phyloP scores from a whole-genome alignment of 2,797 vertebrate genomes.

The Chrosomus eos region DNA sequence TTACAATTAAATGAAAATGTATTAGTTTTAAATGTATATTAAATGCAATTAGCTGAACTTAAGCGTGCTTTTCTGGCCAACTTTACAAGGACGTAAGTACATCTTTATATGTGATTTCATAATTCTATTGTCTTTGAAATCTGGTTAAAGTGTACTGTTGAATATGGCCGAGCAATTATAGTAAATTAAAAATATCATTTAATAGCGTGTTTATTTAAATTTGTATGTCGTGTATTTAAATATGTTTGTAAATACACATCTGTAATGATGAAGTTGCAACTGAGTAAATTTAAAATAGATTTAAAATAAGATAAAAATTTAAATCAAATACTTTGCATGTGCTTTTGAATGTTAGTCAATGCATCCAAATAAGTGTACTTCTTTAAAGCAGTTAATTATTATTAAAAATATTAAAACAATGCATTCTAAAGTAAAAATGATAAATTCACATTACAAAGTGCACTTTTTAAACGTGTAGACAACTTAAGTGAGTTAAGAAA shows the following conservation, averaged over 20 bases:
- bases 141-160: not conserved
- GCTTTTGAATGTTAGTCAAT: not conserved
- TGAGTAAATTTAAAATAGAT: not conserved
- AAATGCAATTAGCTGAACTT: not conserved
- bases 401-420: not conserved
- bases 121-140: not conserved
- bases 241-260: not conserved
- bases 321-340: not conserved
- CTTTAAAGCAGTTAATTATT: not conserved
- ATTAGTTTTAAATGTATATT: not conserved
- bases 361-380: not conserved
- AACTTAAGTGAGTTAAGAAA: too few relatives aligned
- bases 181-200: not conserved
- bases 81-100: not conserved
- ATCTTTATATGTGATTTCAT: not conserved
- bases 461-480: not conserved
- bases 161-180: not conserved
- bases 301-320: not conserved
- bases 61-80: not conserved
- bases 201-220: not conserved
- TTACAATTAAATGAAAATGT: not conserved
- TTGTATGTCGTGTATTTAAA: not conserved
- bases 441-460: not conserved
- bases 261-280: not conserved
- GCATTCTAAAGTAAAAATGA: not conserved